Evolutionary conservation across 2,113 vertebrate species (phyloP), one percentile per base, ranked within the genome.

Genomic region (Aphyosemion australe): DNA sequence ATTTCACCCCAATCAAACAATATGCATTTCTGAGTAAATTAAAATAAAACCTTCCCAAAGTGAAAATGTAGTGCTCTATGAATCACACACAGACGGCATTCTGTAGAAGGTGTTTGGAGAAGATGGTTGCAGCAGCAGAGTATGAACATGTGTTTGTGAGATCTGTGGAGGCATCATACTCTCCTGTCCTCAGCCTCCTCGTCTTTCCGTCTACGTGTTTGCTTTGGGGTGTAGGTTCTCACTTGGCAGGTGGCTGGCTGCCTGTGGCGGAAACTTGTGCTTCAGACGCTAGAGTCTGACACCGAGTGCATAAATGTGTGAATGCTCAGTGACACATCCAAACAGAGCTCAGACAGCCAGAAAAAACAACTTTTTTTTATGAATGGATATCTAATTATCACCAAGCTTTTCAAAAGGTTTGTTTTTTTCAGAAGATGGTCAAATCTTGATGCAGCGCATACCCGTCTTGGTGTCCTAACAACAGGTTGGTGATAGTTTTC

Each of bases 41-140:
- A 75, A 87, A 84, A 73, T 59, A 81, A 83, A 78, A 73, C 58
- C 69, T 54, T 67, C 54, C 53, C 32, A 56, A 74, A 52, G 43
- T 26, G 41, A 54, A 59, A 69, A 39, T 50, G 9, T 58, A 67
- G 60, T 45, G 61, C 69, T 67, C 76, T 83, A 85, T 87, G 84
- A 90, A 91, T 88, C 85, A 87, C 80, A 72, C 84, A 75, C 67
- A 61, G 74, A 67, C 61, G 86, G 74, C 41, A 88, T 85, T 82
- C 64, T 21, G 62, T 63, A 79, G 81, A 86, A 89, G 87, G 89
- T 92, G 90, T 90, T 90, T 79, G 80, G 71, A 84, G 75, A 89
- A 85, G 88, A 92, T 90, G 84, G 81, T 80, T 88, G 82, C 70
- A 78, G 88, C 66, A 78, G 79, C 78, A 66, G 84, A 89, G 84